Conservation (phyloP, 2,797 vertebrate species). For the Micromesistius poutassou region DNA sequence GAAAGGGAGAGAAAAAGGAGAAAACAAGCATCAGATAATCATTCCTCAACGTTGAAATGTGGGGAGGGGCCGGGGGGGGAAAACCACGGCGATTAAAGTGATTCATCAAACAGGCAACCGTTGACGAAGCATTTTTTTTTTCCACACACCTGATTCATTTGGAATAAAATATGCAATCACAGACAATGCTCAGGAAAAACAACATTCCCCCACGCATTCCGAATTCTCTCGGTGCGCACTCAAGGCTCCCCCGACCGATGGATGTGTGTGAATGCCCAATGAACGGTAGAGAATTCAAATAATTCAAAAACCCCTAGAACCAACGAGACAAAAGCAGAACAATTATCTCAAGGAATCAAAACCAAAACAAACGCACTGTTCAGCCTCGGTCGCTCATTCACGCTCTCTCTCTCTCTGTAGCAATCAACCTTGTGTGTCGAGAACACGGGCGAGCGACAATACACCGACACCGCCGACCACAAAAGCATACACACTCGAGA, state of each 20-base stretch:
- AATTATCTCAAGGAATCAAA: conserved; percentile 46
- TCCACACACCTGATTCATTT: no score
- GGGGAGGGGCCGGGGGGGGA: not conserved
- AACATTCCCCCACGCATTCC: conserved; percentile 13
- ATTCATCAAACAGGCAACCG: conserved; percentile 60
- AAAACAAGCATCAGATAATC: conserved; percentile 45
- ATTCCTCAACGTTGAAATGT: conserved; percentile 13
- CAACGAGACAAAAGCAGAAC: conserved; percentile 26
- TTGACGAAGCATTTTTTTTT: no score
- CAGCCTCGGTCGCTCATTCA: conserved; percentile 25
- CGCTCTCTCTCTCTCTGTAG: conserved; percentile 31
- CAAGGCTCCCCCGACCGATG: no score
- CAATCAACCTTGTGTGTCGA: conserved; percentile 47
- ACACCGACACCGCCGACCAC: conserved; percentile 38
- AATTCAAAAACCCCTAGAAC: no score
- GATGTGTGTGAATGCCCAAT: no score
- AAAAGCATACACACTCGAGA: not conserved
- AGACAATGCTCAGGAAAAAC: conserved; percentile 50
- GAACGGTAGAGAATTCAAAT: no score
- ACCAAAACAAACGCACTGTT: conserved; percentile 30
- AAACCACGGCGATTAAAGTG: conserved; percentile 46
- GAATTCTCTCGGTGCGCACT: no score
- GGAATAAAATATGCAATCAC: conserved; percentile 26
- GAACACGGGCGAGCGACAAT: conserved; percentile 40
- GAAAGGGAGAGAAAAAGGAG: conserved; percentile 55